Evolutionary conservation across 1,140 invertebrate genomes (phyloP).

Genomic region (Idris sp.): DNA sequence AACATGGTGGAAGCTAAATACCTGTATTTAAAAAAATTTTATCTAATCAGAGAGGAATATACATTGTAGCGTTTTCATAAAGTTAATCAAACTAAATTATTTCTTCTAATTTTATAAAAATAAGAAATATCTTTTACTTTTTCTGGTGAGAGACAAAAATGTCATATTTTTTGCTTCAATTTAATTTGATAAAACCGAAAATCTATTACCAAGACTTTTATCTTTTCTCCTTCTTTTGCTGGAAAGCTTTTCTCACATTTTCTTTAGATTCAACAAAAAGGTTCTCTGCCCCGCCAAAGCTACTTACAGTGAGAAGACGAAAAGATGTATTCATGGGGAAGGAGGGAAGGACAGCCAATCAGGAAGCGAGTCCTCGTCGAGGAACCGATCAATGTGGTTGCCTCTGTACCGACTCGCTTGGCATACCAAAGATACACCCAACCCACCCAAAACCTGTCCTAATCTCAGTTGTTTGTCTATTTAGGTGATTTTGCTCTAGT

Average conservation of each 20-base stretch:
- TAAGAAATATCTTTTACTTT: no score
- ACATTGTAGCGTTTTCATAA: no score
- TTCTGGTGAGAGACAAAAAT: no score
- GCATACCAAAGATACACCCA: constrained; percentile 65
- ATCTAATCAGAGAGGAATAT: no score
- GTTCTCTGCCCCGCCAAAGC: constrained; percentile 32
- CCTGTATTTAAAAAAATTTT: no score
- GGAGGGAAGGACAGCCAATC: constrained; percentile 67
- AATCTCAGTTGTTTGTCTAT: constrained; percentile 44
- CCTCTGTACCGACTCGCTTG: constrained; percentile 73
- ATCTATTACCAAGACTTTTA: constrained; percentile 36
- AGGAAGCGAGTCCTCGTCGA: constrained; percentile 65
- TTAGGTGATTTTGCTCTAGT: constrained; percentile 22
- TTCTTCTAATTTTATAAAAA: no score
- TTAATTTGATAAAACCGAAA: constrained; percentile 32
- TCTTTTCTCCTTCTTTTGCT: constrained; percentile 39
- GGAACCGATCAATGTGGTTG: constrained; percentile 76
- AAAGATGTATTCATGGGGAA: constrained; percentile 43
- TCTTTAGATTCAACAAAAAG: constrained; percentile 34
- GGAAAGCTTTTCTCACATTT: constrained; percentile 47
- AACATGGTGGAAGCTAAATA: no score
- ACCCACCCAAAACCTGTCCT: constrained; percentile 62
- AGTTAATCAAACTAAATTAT: no score
- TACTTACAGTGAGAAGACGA: constrained; percentile 46
- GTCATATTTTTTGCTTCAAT: no score